Evolutionary conservation across 2,797 vertebrate genomes (phyloP).

Genomic region (Forpus xanthops): DNA sequence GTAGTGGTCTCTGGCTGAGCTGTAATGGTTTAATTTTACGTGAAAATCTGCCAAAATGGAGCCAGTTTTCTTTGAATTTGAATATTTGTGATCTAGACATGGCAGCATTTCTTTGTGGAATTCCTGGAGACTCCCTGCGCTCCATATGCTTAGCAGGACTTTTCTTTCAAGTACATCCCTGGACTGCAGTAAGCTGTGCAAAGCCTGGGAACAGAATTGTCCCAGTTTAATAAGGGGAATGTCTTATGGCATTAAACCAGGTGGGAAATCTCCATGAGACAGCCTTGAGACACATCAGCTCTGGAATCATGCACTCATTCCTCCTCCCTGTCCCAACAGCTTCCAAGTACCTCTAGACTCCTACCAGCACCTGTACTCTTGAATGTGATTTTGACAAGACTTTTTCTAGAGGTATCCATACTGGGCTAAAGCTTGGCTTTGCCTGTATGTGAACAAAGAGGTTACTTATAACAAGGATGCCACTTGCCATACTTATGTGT

Average conservation of each 20-base stretch:
- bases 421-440: conserved; percentile 74
- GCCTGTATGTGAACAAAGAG: neutral
- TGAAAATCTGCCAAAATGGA: neutral
- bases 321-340: neutral
- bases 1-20: neutral
- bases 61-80: neutral
- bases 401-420: conserved; percentile 67
- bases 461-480: neutral
- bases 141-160: neutral
- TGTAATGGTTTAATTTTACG: neutral
- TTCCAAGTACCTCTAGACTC: neutral
- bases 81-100: neutral
- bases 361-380: accelerated
- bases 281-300: neutral
- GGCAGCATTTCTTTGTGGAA: neutral
- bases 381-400: conserved; percentile 55
- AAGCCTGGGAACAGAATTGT: neutral
- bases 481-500: accelerated
- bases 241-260: neutral
- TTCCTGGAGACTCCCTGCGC: neutral
- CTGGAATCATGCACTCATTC: neutral
- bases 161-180: neutral
- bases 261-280: neutral
- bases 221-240: neutral
- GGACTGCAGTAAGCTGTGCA: neutral